Evolutionary conservation across 2,888 invertebrate genomes (phyloP), one percentile per base, ranked within the genome.

Genomic region (Choristoneura rosaceana): DNA sequence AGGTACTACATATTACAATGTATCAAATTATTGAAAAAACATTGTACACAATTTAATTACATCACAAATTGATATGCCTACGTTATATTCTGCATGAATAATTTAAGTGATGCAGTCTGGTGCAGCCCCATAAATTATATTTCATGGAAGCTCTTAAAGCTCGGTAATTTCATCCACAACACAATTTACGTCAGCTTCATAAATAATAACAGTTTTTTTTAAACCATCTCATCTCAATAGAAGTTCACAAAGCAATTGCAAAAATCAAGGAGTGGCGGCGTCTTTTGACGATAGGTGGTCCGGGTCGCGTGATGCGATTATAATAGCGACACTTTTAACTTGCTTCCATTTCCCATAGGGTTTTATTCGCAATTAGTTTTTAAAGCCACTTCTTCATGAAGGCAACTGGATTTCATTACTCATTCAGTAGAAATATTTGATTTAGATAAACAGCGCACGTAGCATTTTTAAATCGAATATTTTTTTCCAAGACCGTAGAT

Each of bases 271-370:
- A 82, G 80, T 76, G 87, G 87, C 93, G 92, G 93, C 87, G 80
- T 81, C 89, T 90, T 94, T 93, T 93, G 92, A 91, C 86, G 86
- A 86, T 91, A 93, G 94, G 93, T 93, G 93, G 93, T 92, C 90
- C 84, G 78, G 55, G 71, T 83, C 83, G 80, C 81, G 81, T 92
- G 91, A 94, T 92, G 92, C 90, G 92, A 90, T 92, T 93, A 93
- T 93, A 93, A 94, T 94, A 91, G 91, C 91, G 88, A 89, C 90
- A 92, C 87, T 89, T 73, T 87, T 87, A 79, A 86, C 85, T 81
- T 88, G 85, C 84, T 85, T 82, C 80, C 84, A 83, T 86, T 81
- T 78, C 77, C 79, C 76, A 75, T 79, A 76, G 77, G 71, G 76
- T 81, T 84, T 82, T 79, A 85, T 86, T 85, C 77, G 82, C 83